Evolutionary conservation across 2,113 vertebrate species (phyloP), one percentile per base, ranked within the genome.

Genomic region (Microcebus ravelobensis): DNA sequence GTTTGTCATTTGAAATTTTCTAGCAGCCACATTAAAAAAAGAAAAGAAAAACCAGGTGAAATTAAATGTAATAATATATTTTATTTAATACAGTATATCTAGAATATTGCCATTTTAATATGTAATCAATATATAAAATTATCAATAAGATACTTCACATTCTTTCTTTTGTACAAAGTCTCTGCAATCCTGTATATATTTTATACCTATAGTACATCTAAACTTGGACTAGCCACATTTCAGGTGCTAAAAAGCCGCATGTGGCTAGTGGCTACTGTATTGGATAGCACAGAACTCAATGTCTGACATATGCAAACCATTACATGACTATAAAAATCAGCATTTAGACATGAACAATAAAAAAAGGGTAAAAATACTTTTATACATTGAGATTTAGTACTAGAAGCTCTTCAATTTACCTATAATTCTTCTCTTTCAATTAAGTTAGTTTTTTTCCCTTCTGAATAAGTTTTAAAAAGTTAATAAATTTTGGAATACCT

Each of bases 401-500:
- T 27, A 70, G 83, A 31, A 52, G 42, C 39, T 82, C 76, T 93
- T 55, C 36, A 91, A 42, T 86, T 70, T 79, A 65, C 12, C 48
- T 34, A 23, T 76, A 84, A 93, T 65, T 80, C 5, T 92, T 71
- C 39, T 45, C 39, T 67, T 97, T 96, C 85, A 96, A 68, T 65
- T 84, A 82, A 68, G 23, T 61, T 92, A 27, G 17, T 84, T 92
- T 83, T 57, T 67, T 63, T 21, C 34, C 89, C 50, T 23, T 82
- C 90, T 96, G 68, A 77, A 91, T 83, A 79, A 13, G 31, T 77
- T 92, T 96, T 73, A 27, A 68, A 82, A 93, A 87, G 67, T 95
- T 42, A 88, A 87, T n/a, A 93, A 45, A 93, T 52, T 91, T 36
- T 92, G n/a, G 63, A 86, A 68, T 63, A 52, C 1, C 57, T 27